phyloP scores from a whole-genome alignment of 1,140 invertebrate species.

The Drosophila varians region DNA sequence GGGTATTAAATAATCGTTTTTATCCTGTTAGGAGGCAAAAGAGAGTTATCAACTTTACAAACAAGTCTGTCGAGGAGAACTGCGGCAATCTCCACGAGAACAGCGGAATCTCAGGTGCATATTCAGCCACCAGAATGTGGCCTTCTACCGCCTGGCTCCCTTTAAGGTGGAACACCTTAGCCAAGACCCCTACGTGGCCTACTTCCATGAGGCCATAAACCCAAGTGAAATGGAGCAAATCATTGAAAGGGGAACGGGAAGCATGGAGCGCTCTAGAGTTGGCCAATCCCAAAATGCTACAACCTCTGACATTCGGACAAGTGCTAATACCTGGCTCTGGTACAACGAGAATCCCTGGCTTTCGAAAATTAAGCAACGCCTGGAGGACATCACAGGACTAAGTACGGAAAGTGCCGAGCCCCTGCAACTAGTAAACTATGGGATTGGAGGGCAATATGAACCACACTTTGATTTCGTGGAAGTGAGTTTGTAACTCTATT shows the following conservation, averaged over 20 bases:
- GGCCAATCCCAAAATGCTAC: conserved; percentile 85
- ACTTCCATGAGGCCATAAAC: conserved; percentile 91
- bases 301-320: conserved; percentile 91
- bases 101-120: conserved; percentile 86
- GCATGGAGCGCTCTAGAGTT: conserved; percentile 91
- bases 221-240: conserved; percentile 89
- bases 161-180: conserved; percentile 96
- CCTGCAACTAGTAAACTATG: conserved; percentile 88
- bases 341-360: conserved; percentile 90
- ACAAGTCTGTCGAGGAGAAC: conserved; percentile 93
- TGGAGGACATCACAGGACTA: conserved; percentile 92
- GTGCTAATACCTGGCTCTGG: conserved; percentile 98
- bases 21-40: conserved; percentile 3
- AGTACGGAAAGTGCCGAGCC: conserved; percentile 90
- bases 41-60: conserved; percentile 86
- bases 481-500: conserved; percentile 76
- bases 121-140: conserved; percentile 88
- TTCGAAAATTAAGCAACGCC: conserved; percentile 79
- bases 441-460: conserved; percentile 90
- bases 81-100: conserved; percentile 67
- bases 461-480: conserved; percentile 90
- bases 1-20: neutral
- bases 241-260: conserved; percentile 89
- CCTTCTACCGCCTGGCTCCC: conserved; percentile 91
- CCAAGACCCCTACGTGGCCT: conserved; percentile 91